Conservation (phyloP, 2,888 invertebrate species). For the Drosophila rellima region DNA sequence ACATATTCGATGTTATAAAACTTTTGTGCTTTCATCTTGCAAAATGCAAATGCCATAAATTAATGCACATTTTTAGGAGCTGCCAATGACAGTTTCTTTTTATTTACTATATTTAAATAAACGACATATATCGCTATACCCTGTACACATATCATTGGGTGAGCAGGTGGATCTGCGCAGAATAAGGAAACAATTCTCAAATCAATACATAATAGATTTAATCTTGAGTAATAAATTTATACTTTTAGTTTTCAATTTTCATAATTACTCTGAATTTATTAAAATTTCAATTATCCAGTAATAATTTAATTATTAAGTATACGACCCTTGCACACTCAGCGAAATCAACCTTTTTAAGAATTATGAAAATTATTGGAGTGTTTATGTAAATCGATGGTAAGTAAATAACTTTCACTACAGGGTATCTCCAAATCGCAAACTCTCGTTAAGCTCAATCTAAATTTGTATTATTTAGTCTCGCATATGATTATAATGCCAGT, state of each 20-base stretch:
- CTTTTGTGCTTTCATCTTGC: slow-evolving; percentile 25
- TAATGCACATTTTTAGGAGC: slow-evolving; percentile 50
- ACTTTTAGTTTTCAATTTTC: not conserved
- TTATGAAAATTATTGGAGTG: too few relatives aligned
- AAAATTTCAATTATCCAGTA: not conserved
- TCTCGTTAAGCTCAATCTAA: not conserved
- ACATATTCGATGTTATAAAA: slow-evolving; percentile 14
- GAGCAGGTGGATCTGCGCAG: not conserved
- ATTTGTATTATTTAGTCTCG: not conserved
- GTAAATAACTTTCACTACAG: not conserved
- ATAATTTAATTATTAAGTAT: not conserved
- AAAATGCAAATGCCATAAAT: slow-evolving; percentile 41
- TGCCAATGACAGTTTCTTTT: slow-evolving; percentile 28
- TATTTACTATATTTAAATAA: slow-evolving; percentile 6
- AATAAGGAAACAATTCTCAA: too few relatives aligned
- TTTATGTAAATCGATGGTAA: too few relatives aligned
- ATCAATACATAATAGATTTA: too few relatives aligned
- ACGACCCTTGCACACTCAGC: not conserved
- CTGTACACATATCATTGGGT: not conserved
- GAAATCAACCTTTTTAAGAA: too few relatives aligned
- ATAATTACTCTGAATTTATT: not conserved
- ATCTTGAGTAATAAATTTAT: not conserved
- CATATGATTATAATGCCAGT: slow-evolving; percentile 32
- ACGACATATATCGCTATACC: slow-evolving; percentile 15
- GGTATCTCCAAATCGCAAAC: not conserved